phyloP scores from a whole-genome alignment of 2,113 vertebrate genomes.

The Melanerpes aurifrons region DNA sequence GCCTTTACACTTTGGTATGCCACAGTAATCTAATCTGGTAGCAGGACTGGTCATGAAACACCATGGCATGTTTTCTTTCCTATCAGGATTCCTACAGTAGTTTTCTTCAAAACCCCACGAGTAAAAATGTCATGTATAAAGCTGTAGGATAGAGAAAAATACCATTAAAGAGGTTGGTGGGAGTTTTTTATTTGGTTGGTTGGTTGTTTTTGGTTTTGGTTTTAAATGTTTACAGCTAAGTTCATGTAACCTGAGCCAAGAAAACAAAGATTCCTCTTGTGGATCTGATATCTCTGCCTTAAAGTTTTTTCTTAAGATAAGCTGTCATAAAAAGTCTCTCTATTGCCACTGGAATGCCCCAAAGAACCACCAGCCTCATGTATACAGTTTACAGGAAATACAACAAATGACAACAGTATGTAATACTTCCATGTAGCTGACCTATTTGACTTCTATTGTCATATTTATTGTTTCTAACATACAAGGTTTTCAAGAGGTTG shows the following conservation, averaged over 20 bases:
- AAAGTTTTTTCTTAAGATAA: neutral
- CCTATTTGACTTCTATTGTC: neutral
- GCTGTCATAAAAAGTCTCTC: neutral
- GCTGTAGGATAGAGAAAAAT: neutral
- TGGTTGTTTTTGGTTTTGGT: neutral
- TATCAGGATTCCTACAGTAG: slow-evolving; percentile 85
- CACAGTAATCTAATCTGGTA: slow-evolving; percentile 80
- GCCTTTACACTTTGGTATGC: slow-evolving; percentile 78
- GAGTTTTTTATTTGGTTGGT: too few relatives aligned
- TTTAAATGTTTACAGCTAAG: neutral
- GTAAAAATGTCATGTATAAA: neutral
- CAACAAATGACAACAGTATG: neutral
- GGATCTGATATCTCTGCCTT: neutral
- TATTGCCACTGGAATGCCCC: neutral
- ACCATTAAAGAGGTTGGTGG: neutral
- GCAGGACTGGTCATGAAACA: slow-evolving; percentile 80
- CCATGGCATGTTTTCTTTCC: slow-evolving; percentile 77
- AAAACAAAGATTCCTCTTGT: neutral
- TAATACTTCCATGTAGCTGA: neutral
- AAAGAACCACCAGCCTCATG: neutral
- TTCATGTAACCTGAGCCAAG: neutral
- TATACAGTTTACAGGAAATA: neutral
- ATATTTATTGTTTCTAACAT: neutral
- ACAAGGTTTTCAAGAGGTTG: neutral
- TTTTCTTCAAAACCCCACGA: slow-evolving; percentile 75